Evolutionary conservation across 2,888 invertebrate genomes (phyloP).

Genomic region (Tetheella fluctuosa): DNA sequence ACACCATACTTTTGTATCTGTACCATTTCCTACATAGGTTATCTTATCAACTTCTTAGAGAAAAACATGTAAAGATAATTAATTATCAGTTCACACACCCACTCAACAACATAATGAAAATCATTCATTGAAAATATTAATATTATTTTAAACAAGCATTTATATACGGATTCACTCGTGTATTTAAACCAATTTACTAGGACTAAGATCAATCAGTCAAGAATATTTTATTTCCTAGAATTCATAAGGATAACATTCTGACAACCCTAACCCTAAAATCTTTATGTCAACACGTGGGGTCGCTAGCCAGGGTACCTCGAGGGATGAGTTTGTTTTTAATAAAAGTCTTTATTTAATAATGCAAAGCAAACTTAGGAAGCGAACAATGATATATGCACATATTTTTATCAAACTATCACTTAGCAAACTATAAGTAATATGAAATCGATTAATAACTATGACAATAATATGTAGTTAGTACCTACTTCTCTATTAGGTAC

Average conservation of each 20-base stretch:
- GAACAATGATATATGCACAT: constrained; percentile 13
- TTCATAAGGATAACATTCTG: constrained; percentile 2
- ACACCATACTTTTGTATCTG: neutral
- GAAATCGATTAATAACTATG: too few species aligned
- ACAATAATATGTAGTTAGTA: too few species aligned
- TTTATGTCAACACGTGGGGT: constrained; percentile 71
- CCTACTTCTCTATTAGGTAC: too few species aligned
- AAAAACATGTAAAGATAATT: neutral
- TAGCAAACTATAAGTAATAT: too few species aligned
- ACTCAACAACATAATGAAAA: neutral
- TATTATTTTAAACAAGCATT: neutral
- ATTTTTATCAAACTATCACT: neutral
- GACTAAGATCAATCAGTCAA: too few species aligned
- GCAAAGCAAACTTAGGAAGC: constrained; percentile 33
- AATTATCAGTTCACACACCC: constrained; percentile 4
- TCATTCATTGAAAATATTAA: neutral
- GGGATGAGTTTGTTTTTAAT: constrained; percentile 78
- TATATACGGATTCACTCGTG: neutral
- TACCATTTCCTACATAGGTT: constrained; percentile 7
- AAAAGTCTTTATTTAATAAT: constrained; percentile 71
- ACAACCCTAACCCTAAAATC: constrained; percentile 65
- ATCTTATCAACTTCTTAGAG: constrained; percentile 13
- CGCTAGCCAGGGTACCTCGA: constrained; percentile 45
- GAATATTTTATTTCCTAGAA: too few species aligned
- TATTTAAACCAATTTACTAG: too few species aligned